Evolutionary conservation across 1,140 invertebrate genomes (phyloP).

Genomic region (Diploscapter pachys): DNA sequence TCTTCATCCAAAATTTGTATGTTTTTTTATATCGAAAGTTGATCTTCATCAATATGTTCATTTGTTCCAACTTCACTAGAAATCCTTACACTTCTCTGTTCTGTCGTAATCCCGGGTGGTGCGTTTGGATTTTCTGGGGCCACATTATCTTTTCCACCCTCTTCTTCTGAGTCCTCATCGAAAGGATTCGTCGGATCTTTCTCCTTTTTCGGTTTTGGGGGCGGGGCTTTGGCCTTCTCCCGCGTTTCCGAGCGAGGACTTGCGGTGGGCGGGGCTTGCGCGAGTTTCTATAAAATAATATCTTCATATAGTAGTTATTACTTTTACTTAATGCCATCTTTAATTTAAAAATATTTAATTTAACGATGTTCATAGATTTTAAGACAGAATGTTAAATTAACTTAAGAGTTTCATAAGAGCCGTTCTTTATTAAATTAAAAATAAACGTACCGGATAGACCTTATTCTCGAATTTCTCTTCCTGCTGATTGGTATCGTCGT

Average conservation of each 20-base stretch:
- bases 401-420: too few relatives aligned
- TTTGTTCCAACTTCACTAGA: background rate
- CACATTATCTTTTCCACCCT: constrained; percentile 7
- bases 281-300: too few relatives aligned
- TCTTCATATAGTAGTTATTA: too few relatives aligned
- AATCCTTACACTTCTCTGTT: background rate
- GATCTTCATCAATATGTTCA: constrained; percentile 13
- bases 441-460: constrained; percentile 38
- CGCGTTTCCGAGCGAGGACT: too few relatives aligned
- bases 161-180: constrained; percentile 23
- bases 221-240: background rate
- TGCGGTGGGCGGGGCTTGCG: too few relatives aligned
- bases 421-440: constrained; percentile 22
- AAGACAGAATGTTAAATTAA: too few relatives aligned
- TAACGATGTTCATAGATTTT: too few relatives aligned
- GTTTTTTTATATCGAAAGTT: constrained; percentile 6
- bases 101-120: constrained; percentile 4
- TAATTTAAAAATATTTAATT: constrained; percentile 15
- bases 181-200: constrained; percentile 35
- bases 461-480: constrained; percentile 31
- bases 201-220: constrained; percentile 8
- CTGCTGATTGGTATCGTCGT: constrained; percentile 8
- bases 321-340: background rate
- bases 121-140: background rate
- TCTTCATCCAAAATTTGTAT: background rate